Evolutionary conservation across 64 coral and sea anemone species (phyloP).

Genomic region (Platygyra sinensis): DNA sequence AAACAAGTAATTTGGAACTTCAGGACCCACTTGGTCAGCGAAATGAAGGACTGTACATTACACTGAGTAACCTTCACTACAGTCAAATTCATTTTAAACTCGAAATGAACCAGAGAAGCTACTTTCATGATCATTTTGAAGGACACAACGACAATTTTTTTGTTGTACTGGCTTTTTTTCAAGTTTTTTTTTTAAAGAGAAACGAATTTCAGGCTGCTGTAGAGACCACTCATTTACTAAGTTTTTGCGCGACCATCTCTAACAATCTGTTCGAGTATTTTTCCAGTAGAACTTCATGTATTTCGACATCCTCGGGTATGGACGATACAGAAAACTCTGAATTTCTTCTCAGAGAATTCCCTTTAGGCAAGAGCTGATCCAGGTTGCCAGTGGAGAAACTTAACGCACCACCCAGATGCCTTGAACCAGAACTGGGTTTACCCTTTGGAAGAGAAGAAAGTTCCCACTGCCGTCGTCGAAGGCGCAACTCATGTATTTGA

Average conservation of each 20-base stretch:
- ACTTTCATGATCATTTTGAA: too few species aligned
- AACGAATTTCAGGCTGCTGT: not conserved
- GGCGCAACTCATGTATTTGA: conserved; percentile 28
- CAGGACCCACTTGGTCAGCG: too few species aligned
- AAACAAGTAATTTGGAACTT: too few species aligned
- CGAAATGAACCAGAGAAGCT: too few species aligned
- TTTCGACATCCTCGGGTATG: conserved; percentile 23
- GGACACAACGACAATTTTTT: too few species aligned
- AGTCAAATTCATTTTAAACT: too few species aligned
- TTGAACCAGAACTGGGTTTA: not conserved
- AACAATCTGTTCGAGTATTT: conserved; percentile 19
- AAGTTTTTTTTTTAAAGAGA: not conserved
- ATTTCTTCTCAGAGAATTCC: not conserved
- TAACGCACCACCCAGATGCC: not conserved
- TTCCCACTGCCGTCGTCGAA: conserved; percentile 39
- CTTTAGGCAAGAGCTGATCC: not conserved
- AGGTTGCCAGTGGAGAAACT: conserved; percentile 30
- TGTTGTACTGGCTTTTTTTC: too few species aligned
- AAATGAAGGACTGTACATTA: too few species aligned
- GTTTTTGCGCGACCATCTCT: conserved; percentile 12
- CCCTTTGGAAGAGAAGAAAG: conserved; percentile 3
- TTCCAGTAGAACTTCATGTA: conserved; percentile 41
- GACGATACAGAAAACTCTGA: conserved; percentile 9
- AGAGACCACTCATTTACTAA: not conserved
- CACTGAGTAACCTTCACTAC: too few species aligned